Conservation (phyloP, 2,113 vertebrate species). For the Varanus salvator region DNA sequence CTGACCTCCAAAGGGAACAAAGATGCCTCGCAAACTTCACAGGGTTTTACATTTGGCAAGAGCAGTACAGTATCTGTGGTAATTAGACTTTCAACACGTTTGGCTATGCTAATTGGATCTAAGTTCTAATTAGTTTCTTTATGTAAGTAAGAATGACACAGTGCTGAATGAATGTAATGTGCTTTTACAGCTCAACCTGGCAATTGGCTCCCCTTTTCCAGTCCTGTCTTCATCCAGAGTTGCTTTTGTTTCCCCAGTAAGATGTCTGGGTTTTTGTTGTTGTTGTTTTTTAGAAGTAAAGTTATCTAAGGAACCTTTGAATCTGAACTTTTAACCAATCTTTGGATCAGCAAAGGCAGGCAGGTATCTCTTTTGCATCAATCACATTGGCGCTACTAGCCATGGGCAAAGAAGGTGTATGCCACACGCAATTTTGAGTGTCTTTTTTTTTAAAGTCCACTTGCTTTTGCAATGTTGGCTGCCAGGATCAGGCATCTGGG, state of each 20-base stretch:
- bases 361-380: background rate
- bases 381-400: background rate
- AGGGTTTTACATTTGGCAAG: constrained; percentile 65
- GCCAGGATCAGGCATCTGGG: background rate
- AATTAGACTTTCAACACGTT: constrained; percentile 72
- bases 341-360: background rate
- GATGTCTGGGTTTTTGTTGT: background rate
- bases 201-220: constrained; percentile 46
- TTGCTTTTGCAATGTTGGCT: background rate
- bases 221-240: constrained; percentile 44
- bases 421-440: too few species aligned
- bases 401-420: too few species aligned
- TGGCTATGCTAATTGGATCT: constrained; percentile 75
- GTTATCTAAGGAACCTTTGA: background rate
- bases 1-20: constrained; percentile 63
- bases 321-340: background rate
- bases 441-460: background rate
- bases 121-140: constrained; percentile 77
- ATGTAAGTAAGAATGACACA: constrained; percentile 74
- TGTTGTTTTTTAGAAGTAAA: background rate
- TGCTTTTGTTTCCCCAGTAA: constrained; percentile 26
- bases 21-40: constrained; percentile 60
- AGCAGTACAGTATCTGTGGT: constrained; percentile 57
- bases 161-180: constrained; percentile 65
- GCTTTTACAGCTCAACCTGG: constrained; percentile 63